A percentile compares a stretch with the other conserved stretches of the same genome.
Conservation (phyloP, 2,888 invertebrate genomes). For the Epistrophe eligans region DNA sequence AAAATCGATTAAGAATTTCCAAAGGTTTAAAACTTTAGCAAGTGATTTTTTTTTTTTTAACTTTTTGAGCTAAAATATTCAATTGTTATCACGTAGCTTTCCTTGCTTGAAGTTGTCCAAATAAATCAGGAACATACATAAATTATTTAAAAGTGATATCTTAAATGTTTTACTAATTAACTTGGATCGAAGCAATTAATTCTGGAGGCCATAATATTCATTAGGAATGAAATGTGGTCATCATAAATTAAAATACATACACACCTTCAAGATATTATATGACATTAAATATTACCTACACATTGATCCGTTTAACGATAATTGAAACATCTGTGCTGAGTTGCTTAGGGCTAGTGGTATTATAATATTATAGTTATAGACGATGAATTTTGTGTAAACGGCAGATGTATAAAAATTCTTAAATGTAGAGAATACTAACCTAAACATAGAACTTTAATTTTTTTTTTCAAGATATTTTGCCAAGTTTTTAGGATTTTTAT, state of each 20-base stretch:
- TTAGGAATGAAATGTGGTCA: not conserved
- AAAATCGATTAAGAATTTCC: not conserved
- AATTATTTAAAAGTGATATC: not conserved
- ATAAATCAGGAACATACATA: conserved; percentile 2
- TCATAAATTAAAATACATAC: conserved; percentile 6
- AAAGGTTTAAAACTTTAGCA: not conserved
- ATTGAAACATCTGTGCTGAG: not conserved
- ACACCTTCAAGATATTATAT: not conserved
- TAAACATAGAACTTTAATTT: too few species aligned
- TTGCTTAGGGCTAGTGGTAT: not conserved
- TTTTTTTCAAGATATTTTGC: too few species aligned
- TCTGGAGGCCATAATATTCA: not conserved
- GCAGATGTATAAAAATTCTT: too few species aligned
- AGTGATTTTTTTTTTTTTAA: not conserved
- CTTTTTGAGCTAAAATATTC: not conserved
- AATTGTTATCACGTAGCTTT: not conserved
- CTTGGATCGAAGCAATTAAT: conserved; percentile 5
- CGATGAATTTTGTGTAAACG: not conserved
- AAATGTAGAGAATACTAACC: too few species aligned
- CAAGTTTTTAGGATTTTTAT: too few species aligned
- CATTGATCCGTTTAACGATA: not conserved
- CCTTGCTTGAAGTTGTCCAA: not conserved
- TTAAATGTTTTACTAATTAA: conserved; percentile 11
- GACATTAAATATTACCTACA: not conserved
- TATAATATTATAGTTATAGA: not conserved